Base-by-base conservation (phyloP, 2,113 vertebrate genomes). In the Ctenomys sociabilis region DNA sequence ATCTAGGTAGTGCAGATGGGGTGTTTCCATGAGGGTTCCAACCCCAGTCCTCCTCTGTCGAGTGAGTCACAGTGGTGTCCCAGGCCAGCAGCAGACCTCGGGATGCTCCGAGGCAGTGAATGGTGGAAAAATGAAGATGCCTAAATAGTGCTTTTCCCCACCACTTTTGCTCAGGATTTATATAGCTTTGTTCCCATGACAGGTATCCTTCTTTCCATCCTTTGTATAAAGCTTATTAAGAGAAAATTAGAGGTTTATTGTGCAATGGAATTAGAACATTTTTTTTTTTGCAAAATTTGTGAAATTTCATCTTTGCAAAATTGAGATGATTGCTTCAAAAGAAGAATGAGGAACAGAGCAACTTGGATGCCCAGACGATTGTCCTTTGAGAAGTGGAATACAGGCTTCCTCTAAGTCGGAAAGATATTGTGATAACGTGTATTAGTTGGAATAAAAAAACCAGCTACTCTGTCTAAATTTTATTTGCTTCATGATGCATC, bases 401-500 rank as follows among this genome's bases (percentile, higher is more conserved):
- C 68, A 91, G 3, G 4, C 28, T 93, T 95, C 68, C 26, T 84
- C 64, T 91, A 30, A 59, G 40, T 64, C 54, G 77, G 85, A 81
- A 21, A 6, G 7, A 1, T 82, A 61, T 32, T 22, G 3, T 72
- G n/a, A 7, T n/a, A 35, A 37, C 35, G 37, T 70, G 14, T 70
- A n/a, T 70, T 70, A 37, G 7, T 21, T n/a, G 17, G 17, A 70
- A 70, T n/a, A 37, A n/a, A 24, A 45, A 77, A 61, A 37, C 40
- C 12, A 54, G 16, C 54, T 57, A 49, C 6, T 75, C 35, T 61
- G 26, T 40, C 26, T n/a, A 77, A 66, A 88, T 95, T 92, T 82
- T 52, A 85, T 88, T 85, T 95, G 45, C 21, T 94, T 89, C 24
- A 54, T 21, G 21, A 66, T 81, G 19, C 22, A 89, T 86, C n/a